Percentiles rank a stretch among this genome's conserved stretches.
phyloP scores from a whole-genome alignment of 2,113 vertebrate species.

The Brachypteracias leptosomus region DNA sequence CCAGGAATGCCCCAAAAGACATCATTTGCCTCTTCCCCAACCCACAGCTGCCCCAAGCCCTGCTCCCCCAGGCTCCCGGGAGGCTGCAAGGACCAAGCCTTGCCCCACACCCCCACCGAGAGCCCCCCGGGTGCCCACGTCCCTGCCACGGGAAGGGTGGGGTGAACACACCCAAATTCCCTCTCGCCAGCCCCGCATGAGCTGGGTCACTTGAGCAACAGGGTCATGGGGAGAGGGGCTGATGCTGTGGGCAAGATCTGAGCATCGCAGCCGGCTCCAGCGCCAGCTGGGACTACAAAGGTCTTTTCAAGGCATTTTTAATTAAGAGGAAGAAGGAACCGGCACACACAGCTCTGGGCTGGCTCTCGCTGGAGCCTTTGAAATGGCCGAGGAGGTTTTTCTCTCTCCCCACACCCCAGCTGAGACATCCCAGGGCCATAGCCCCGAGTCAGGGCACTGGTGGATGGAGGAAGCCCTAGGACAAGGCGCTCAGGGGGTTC shows the following conservation, averaged over 20 bases:
- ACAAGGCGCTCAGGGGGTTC: fast-evolving
- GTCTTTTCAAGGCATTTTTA: not conserved
- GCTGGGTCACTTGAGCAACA: not conserved
- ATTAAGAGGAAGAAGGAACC: not conserved
- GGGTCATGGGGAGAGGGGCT: not conserved
- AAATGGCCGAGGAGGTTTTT: not conserved
- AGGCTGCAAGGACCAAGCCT: not conserved
- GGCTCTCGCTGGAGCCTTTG: not conserved
- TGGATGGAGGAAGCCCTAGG: not conserved
- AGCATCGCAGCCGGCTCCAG: not conserved
- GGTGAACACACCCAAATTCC: not conserved
- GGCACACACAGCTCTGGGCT: not conserved
- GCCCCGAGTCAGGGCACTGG: fast-evolving
- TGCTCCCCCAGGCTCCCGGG: not conserved
- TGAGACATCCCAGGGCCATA: fast-evolving
- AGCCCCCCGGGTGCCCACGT: fast-evolving
- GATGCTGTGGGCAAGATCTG: not conserved
- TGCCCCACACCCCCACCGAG: too few species aligned
- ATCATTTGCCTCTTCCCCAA: not conserved
- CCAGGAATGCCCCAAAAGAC: not conserved
- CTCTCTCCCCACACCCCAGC: not conserved
- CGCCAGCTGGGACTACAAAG: not conserved
- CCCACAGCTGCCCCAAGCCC: not conserved
- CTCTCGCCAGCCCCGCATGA: not conserved
- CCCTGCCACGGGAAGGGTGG: not conserved